A percentile compares a stretch with the other conserved stretches of the same genome.
Evolutionary conservation across 2,888 invertebrate genomes (phyloP).

Genomic region (Athalia cordata): DNA sequence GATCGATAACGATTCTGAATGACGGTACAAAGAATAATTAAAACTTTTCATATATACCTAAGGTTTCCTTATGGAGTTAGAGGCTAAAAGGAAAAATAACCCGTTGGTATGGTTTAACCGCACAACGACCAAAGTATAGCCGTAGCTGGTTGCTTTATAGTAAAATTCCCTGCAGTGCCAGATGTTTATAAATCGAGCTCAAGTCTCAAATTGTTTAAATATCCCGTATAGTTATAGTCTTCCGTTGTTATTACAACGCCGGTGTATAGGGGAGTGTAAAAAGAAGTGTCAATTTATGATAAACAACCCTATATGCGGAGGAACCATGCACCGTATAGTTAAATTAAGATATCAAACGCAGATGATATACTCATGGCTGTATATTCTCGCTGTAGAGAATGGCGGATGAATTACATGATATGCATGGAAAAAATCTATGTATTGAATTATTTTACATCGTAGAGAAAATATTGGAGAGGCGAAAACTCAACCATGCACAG

Average conservation of each 20-base stretch:
- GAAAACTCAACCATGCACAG: too few relatives aligned
- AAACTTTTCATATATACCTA: background rate
- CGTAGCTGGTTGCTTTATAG: background rate
- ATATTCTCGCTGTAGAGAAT: background rate
- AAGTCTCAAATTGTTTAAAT: conserved; percentile 42
- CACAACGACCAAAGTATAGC: background rate
- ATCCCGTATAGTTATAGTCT: conserved; percentile 39
- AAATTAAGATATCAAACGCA: conserved; percentile 30
- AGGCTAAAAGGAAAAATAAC: background rate
- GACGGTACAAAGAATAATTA: background rate
- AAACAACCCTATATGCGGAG: conserved; percentile 12
- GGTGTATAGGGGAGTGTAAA: conserved; percentile 25
- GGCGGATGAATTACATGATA: background rate
- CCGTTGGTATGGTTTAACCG: conserved; percentile 13
- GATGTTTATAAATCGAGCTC: conserved; percentile 38
- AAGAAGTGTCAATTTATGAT: conserved; percentile 43
- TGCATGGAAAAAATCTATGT: too few relatives aligned
- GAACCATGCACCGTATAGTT: background rate
- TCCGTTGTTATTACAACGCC: conserved; percentile 39
- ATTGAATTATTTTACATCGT: too few relatives aligned
- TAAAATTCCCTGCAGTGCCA: conserved; percentile 37
- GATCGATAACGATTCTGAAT: too few relatives aligned
- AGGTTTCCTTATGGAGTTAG: background rate
- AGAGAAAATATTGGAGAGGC: too few relatives aligned
- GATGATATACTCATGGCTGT: background rate